Conservation (phyloP, 2,797 vertebrate genomes). For the Hypotaenidia okinawae region DNA sequence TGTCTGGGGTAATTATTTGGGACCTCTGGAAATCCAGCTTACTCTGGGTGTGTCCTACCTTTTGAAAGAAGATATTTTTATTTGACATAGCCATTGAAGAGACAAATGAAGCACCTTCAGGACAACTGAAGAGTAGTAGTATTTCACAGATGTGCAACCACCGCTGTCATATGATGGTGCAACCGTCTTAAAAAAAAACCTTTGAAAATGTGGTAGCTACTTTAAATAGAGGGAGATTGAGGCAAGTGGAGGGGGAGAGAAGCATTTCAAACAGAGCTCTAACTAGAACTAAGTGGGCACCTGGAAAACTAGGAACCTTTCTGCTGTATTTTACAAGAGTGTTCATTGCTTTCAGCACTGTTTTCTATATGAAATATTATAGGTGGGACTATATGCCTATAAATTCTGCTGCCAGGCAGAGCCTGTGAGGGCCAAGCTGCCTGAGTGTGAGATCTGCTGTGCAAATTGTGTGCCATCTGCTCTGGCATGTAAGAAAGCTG, state of each 20-base stretch:
- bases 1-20: neutral
- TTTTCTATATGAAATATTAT: neutral
- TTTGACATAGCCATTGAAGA: neutral
- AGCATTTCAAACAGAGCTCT: neutral
- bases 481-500: neutral
- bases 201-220: neutral
- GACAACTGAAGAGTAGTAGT: neutral
- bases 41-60: neutral
- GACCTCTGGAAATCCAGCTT: neutral
- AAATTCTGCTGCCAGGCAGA: neutral
- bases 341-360: neutral
- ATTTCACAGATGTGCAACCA: neutral
- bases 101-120: neutral
- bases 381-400: neutral
- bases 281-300: neutral
- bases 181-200: neutral
- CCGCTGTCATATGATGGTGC: neutral
- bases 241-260: neutral
- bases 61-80: neutral
- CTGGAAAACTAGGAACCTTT: neutral
- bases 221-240: neutral
- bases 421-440: neutral
- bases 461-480: neutral
- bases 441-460: accelerated
- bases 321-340: neutral